phyloP scores from a whole-genome alignment of 2,797 vertebrate genomes.

The Muscicapa comitata region DNA sequence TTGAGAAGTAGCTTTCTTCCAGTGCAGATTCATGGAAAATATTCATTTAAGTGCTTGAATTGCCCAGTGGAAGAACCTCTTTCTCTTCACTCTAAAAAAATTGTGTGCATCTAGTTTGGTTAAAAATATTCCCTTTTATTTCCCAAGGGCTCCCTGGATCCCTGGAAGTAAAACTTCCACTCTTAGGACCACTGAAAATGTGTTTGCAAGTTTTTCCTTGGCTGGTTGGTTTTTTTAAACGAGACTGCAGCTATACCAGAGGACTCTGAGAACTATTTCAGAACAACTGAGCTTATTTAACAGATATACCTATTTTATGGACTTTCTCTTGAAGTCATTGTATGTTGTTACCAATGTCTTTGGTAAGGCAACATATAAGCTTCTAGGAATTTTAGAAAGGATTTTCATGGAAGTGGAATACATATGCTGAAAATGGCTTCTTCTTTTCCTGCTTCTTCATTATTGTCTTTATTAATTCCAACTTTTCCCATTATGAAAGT shows the following conservation, averaged over 20 bases:
- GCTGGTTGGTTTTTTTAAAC: background rate
- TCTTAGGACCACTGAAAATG: background rate
- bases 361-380: background rate
- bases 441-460: background rate
- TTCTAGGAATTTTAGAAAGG: background rate
- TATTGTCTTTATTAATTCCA: background rate
- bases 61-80: background rate
- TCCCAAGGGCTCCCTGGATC: background rate
- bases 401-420: background rate
- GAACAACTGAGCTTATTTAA: background rate
- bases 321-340: background rate
- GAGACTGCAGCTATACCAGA: background rate
- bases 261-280: background rate
- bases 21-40: background rate
- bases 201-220: background rate
- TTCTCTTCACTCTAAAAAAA: background rate
- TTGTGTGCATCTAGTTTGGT: fast-evolving
- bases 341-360: background rate
- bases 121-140: background rate
- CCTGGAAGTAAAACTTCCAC: background rate
- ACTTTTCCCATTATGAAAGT: background rate
- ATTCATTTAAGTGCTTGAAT: background rate
- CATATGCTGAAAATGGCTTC: background rate
- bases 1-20: background rate
- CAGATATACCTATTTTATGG: background rate